Conservation (phyloP, 2,797 vertebrate genomes). For the Tokudaia muenninki region DNA sequence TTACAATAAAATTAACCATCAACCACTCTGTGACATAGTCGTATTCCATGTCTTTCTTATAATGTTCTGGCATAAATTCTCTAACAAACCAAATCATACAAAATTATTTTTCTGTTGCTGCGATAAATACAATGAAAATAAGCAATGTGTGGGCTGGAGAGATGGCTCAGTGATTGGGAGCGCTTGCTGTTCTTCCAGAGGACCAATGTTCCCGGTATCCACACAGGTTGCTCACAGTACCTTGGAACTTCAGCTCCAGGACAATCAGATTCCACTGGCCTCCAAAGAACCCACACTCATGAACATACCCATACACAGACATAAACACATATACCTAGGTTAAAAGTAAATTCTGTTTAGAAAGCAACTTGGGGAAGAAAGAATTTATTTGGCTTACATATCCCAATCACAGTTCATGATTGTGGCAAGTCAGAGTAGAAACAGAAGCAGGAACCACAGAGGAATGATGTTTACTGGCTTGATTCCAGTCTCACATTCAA, state of each 20-base stretch:
- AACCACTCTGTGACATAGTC: background rate
- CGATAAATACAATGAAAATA: background rate
- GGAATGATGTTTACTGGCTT: background rate
- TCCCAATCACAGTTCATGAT: background rate
- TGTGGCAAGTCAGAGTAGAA: background rate
- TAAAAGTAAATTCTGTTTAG: background rate
- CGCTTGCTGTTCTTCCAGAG: background rate
- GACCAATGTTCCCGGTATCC: background rate
- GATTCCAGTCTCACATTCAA: background rate
- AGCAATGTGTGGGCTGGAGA: background rate
- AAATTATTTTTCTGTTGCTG: background rate
- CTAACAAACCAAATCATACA: constrained; percentile 22
- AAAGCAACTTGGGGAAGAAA: background rate
- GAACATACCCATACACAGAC: background rate
- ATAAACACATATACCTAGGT: background rate
- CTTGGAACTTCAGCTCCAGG: background rate
- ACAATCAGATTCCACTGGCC: background rate
- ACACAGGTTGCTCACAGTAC: background rate
- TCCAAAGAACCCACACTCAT: background rate
- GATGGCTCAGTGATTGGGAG: background rate
- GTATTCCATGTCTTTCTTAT: background rate
- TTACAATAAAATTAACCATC: background rate
- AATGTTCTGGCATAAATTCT: constrained; percentile 6
- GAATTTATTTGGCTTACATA: background rate
- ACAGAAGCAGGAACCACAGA: background rate